Conservation (phyloP, 2,797 vertebrate genomes). For the Aphelocoma californica region DNA sequence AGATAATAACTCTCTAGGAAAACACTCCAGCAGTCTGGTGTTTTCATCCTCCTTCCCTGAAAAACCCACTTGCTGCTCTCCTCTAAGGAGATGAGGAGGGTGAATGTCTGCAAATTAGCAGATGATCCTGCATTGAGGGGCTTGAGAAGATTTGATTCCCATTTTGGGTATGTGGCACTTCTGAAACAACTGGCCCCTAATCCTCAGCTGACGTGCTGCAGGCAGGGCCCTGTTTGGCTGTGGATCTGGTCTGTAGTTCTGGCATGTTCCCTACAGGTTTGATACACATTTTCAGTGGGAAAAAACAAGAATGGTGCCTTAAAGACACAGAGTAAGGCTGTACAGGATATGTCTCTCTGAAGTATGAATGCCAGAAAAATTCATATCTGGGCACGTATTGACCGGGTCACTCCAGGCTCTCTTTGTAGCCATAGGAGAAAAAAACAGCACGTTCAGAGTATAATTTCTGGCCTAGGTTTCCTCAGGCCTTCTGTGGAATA, state of each 20-base stretch:
- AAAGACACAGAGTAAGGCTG: neutral
- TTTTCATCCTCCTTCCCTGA: neutral
- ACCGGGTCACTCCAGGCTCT: neutral
- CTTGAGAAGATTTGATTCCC: fast-evolving
- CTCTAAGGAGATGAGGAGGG: neutral
- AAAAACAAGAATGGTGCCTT: neutral
- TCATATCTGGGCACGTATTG: neutral
- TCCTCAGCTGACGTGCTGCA: neutral
- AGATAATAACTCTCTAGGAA: slow-evolving; percentile 9
- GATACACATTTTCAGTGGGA: neutral
- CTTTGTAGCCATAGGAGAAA: neutral
- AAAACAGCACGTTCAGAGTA: neutral
- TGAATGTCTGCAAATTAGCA: neutral
- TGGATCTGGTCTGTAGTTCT: neutral
- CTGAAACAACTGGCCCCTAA: neutral
- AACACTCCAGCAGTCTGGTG: neutral
- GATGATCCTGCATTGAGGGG: neutral
- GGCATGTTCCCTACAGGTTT: neutral
- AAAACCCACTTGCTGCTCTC: neutral
- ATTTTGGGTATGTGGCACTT: neutral
- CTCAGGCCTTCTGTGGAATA: neutral
- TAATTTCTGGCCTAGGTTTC: neutral
- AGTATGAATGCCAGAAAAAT: neutral
- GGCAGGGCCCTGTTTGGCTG: neutral
- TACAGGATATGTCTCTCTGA: neutral